Evolutionary conservation across 2,113 vertebrate genomes (phyloP).

Genomic region (Pelmatolapia mariae): DNA sequence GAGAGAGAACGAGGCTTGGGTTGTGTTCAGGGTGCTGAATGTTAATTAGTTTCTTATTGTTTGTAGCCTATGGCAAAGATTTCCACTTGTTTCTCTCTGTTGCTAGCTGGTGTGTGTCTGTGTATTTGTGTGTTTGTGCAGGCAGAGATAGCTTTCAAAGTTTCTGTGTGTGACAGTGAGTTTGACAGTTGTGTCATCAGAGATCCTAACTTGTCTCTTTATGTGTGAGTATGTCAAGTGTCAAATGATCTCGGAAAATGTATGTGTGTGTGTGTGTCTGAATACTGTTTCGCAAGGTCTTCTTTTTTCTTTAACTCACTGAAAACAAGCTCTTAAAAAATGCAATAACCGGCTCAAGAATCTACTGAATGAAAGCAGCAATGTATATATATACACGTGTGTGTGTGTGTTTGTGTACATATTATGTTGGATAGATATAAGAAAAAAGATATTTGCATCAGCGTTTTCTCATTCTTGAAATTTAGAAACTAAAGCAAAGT

Average conservation of each 20-base stretch:
- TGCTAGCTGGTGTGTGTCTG: background rate
- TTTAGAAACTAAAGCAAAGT: background rate
- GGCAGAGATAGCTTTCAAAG: background rate
- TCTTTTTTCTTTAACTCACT: background rate
- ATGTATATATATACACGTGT: fast-evolving
- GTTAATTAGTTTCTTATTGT: conserved; percentile 59
- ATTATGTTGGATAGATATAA: background rate
- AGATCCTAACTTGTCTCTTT: background rate
- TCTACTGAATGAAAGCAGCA: background rate
- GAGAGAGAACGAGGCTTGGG: background rate
- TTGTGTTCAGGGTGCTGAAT: conserved; percentile 44
- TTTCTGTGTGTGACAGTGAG: background rate
- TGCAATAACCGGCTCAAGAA: background rate
- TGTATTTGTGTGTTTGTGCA: background rate
- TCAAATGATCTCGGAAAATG: background rate
- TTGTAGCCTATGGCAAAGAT: conserved; percentile 49
- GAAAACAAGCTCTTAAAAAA: background rate
- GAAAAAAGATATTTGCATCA: background rate
- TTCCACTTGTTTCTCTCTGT: conserved; percentile 26
- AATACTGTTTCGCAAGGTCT: background rate
- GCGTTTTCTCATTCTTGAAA: background rate
- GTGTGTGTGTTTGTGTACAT: background rate
- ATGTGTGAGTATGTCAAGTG: background rate
- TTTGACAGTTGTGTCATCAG: conserved; percentile 8
- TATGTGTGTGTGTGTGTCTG: background rate